phyloP scores from a whole-genome alignment of 2,888 invertebrate genomes.

The Campoplex capitator region DNA sequence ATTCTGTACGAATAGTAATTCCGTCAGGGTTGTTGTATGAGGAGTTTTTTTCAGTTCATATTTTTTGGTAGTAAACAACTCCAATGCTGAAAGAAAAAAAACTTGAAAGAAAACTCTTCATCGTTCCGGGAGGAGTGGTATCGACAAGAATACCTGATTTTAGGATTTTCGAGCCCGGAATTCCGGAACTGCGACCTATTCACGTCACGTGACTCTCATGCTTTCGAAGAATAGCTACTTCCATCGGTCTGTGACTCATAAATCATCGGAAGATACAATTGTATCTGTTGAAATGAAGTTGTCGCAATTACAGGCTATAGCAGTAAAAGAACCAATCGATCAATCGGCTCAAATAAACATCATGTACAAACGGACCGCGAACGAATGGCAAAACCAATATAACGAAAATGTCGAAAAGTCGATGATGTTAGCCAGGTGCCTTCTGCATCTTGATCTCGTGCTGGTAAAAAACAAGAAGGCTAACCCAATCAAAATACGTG shows the following conservation, averaged over 20 bases:
- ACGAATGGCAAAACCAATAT: background rate
- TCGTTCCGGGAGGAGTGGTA: background rate
- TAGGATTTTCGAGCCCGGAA: background rate
- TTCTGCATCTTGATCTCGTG: conserved; percentile 16
- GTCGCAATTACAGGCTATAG: background rate
- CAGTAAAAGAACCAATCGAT: background rate
- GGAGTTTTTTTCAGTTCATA: background rate
- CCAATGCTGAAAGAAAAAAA: background rate
- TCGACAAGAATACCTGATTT: background rate
- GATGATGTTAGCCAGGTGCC: background rate
- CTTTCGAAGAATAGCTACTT: background rate
- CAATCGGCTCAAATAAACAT: background rate
- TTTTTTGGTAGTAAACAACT: background rate
- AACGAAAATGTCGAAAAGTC: background rate
- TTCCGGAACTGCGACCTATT: background rate
- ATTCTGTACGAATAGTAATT: background rate
- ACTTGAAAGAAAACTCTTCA: background rate
- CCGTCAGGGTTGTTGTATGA: background rate
- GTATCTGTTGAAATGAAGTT: background rate
- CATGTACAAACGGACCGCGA: too few species aligned
- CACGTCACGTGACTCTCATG: background rate
- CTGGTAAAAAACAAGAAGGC: background rate
- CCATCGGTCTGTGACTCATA: background rate
- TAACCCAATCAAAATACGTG: background rate
- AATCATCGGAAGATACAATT: background rate